Evolutionary conservation across 1,140 invertebrate genomes (phyloP).

Genomic region (Coenobita brevimanus): DNA sequence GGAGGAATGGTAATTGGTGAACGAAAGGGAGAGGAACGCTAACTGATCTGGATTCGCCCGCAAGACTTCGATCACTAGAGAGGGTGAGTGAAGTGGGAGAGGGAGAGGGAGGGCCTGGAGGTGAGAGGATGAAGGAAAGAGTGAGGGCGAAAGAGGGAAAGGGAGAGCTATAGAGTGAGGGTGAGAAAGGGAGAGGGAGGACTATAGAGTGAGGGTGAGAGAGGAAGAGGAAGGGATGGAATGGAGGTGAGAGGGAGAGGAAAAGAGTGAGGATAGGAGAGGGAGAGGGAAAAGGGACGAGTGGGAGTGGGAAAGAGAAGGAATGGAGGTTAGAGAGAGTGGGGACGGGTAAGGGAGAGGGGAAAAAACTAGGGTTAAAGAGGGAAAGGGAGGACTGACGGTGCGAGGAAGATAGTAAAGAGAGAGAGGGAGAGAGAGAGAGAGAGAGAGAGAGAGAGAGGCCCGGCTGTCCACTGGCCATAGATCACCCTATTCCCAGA

Average conservation of each 20-base stretch:
- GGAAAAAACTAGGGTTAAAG: neutral
- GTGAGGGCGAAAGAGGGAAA: neutral
- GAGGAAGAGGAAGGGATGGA: neutral
- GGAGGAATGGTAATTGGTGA: too few relatives aligned
- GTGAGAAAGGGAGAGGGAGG: neutral
- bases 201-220: neutral
- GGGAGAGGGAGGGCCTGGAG: neutral
- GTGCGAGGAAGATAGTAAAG: neutral
- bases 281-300: neutral
- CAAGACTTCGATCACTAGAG: too few relatives aligned
- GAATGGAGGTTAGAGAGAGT: neutral
- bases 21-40: too few relatives aligned
- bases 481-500: too few relatives aligned
- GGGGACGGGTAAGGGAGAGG: neutral
- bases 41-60: too few relatives aligned
- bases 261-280: neutral
- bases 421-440: neutral
- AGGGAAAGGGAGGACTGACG: neutral
- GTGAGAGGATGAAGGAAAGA: neutral
- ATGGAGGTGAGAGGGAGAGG: neutral
- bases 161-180: neutral
- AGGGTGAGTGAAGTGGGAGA: neutral
- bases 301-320: neutral
- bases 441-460: neutral
- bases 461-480: too few relatives aligned